phyloP scores from a whole-genome alignment of 2,113 vertebrate species.

The Arothron firmamentum region DNA sequence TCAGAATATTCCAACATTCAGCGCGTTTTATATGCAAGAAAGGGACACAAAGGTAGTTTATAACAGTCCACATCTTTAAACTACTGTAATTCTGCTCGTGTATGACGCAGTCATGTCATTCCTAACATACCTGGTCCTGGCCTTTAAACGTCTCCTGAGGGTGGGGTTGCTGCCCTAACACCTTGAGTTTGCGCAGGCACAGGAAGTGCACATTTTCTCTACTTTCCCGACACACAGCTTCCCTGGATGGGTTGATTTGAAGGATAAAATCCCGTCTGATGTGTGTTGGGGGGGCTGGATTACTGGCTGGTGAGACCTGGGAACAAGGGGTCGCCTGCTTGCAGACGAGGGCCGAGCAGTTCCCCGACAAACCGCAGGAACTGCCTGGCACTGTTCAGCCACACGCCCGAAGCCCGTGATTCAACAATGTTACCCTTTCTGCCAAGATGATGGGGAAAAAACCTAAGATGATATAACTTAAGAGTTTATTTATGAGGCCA shows the following conservation, averaged over 20 bases:
- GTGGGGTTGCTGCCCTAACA: constrained; percentile 32
- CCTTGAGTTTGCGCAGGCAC: constrained; percentile 13
- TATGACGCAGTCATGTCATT: constrained; percentile 12
- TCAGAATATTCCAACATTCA: too few relatives aligned
- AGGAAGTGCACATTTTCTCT: constrained; percentile 9
- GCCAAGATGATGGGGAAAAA: constrained; percentile 12
- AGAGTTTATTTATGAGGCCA: not conserved
- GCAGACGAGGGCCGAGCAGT: constrained; percentile 57
- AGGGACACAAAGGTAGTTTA: too few relatives aligned
- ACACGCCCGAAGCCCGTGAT: constrained; percentile 48
- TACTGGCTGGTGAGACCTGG: too few relatives aligned
- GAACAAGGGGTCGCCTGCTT: constrained; percentile 4
- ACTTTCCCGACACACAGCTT: not conserved
- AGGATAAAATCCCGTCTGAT: not conserved
- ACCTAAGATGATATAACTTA: constrained; percentile 4
- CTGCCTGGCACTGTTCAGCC: constrained; percentile 56
- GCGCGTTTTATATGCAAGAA: too few relatives aligned
- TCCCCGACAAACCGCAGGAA: constrained; percentile 42
- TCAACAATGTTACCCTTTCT: constrained; percentile 37
- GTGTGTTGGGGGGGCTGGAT: too few relatives aligned
- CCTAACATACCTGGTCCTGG: constrained; percentile 24
- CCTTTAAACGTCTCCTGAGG: constrained; percentile 23
- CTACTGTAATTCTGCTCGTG: too few relatives aligned
- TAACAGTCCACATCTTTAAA: too few relatives aligned
- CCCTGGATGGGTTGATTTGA: not conserved